Conservation (phyloP, 2,797 vertebrate genomes). For the Pseudomugil tenellus region DNA sequence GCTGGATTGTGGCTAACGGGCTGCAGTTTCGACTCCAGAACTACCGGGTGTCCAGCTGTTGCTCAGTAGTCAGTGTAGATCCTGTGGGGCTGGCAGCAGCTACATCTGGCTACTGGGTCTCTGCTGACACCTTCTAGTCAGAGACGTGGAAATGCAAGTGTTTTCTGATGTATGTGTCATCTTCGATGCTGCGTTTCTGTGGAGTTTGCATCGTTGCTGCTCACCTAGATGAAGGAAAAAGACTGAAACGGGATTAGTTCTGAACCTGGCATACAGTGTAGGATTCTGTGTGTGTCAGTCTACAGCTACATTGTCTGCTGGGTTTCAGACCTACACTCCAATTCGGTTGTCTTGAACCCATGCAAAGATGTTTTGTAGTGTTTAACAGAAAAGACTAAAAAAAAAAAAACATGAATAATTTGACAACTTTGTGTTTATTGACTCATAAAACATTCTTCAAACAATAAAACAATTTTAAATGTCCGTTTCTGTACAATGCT, state of each 20-base stretch:
- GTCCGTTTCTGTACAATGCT: constrained; percentile 99
- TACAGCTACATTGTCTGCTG: constrained; percentile 99
- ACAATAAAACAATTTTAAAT: constrained; percentile 99
- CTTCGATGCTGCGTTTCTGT: background rate
- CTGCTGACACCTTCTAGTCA: constrained; percentile 74
- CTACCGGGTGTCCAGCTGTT: constrained; percentile 75
- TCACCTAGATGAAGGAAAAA: background rate
- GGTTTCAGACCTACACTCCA: constrained; percentile 90
- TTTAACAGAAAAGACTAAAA: background rate
- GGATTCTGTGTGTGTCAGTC: constrained; percentile 93
- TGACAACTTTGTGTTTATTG: constrained; percentile 86
- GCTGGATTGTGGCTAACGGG: constrained; percentile 7
- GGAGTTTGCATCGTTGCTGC: background rate
- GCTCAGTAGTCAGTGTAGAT: constrained; percentile 99
- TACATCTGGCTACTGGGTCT: constrained; percentile 99
- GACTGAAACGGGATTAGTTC: constrained; percentile 59
- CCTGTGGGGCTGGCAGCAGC: constrained; percentile 94
- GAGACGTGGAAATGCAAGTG: background rate
- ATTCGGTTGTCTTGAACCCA: background rate
- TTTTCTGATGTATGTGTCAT: background rate
- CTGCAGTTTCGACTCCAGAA: constrained; percentile 39
- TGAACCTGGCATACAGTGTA: constrained; percentile 99
- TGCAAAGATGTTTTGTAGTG: background rate
- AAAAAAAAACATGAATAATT: constrained; percentile 53
- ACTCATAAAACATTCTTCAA: constrained; percentile 91